Evolutionary conservation across 2,113 vertebrate genomes (phyloP).

Genomic region (Callipepla californica): DNA sequence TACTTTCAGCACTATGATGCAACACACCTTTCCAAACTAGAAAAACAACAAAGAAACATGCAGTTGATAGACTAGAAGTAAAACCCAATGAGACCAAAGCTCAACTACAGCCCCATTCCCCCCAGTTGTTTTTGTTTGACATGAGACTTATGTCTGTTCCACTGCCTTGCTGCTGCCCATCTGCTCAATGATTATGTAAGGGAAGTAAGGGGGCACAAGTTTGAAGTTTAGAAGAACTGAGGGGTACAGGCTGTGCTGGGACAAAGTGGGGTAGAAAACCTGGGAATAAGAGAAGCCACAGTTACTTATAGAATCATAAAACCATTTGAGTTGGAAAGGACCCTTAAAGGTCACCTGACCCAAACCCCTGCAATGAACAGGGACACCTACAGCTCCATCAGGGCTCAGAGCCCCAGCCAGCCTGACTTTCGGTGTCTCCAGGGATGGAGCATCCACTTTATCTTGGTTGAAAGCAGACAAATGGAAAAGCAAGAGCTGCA

Average conservation of each 20-base stretch:
- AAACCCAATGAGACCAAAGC: background rate
- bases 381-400: too few relatives aligned
- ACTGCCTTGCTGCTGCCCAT: background rate
- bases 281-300: background rate
- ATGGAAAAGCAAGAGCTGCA: too few relatives aligned
- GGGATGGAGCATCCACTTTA: background rate
- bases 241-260: accelerated
- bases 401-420: too few relatives aligned
- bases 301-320: background rate
- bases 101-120: background rate
- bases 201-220: accelerated
- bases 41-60: background rate
- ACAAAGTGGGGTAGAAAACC: background rate
- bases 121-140: background rate
- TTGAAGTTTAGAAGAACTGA: background rate
- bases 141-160: background rate
- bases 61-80: background rate
- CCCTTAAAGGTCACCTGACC: too few relatives aligned
- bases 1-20: background rate
- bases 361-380: too few relatives aligned
- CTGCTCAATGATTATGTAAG: background rate
- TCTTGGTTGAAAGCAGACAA: background rate
- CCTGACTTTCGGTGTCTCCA: too few relatives aligned
- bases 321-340: too few relatives aligned
- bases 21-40: background rate